Conservation (phyloP, 2,113 vertebrate species). For the Sphyrna mokarran region DNA sequence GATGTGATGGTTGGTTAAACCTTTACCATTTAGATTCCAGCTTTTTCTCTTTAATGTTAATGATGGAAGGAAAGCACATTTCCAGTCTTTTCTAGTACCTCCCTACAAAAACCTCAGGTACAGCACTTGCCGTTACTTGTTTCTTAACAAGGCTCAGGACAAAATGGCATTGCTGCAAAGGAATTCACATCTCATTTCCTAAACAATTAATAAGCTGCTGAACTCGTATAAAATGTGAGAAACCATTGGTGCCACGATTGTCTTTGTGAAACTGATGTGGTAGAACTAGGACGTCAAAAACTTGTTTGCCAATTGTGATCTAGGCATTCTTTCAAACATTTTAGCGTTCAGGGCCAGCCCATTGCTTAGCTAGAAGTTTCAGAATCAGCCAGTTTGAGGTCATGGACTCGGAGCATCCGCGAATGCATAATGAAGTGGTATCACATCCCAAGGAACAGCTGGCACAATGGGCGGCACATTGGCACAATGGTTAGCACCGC, state of each 20-base stretch:
- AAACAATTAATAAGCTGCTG: background rate
- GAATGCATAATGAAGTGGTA: background rate
- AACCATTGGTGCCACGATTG: background rate
- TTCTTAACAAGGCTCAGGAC: background rate
- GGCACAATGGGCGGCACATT: no score
- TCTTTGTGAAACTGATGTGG: background rate
- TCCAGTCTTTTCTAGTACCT: background rate
- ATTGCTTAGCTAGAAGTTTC: background rate
- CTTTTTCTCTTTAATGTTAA: background rate
- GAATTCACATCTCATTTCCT: background rate
- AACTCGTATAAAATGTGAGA: background rate
- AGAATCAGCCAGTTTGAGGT: background rate
- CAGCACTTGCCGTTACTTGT: background rate
- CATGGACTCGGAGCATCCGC: background rate
- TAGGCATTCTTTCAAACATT: background rate
- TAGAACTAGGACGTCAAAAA: background rate
- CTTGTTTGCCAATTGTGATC: background rate
- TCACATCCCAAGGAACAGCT: background rate
- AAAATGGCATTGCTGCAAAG: background rate
- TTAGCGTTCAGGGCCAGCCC: background rate
- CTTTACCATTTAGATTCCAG: background rate
- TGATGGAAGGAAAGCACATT: background rate
- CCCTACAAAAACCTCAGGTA: background rate
- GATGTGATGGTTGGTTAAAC: background rate
- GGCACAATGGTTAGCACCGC: no score